phyloP scores from a whole-genome alignment of 2,113 vertebrate species.

The Heliornis fulica region DNA sequence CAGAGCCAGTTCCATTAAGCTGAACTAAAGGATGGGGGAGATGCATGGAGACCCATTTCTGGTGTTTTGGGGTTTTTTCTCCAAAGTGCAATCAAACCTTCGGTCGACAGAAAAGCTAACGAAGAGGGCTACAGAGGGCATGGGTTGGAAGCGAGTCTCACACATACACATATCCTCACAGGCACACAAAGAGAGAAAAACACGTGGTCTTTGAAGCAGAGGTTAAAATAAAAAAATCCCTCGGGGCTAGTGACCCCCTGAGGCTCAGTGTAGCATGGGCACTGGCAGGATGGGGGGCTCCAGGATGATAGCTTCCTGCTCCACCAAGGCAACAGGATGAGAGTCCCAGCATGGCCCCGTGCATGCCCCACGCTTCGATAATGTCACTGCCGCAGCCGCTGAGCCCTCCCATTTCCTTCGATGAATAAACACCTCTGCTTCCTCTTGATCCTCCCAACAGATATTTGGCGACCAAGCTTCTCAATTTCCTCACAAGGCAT shows the following conservation, averaged over 20 bases:
- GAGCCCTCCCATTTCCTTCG: slow-evolving; percentile 55
- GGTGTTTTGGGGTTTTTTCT: not conserved
- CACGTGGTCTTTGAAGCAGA: not conserved
- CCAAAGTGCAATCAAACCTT: not conserved
- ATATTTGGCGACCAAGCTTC: slow-evolving; percentile 29
- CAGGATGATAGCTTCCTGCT: slow-evolving; percentile 14
- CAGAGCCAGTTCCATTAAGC: not conserved
- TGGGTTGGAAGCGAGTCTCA: not conserved
- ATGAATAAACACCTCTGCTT: slow-evolving; percentile 59
- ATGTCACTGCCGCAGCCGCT: not conserved
- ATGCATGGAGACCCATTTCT: not conserved
- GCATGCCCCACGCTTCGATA: not conserved
- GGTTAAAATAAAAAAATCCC: not conserved
- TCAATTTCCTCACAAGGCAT: slow-evolving; percentile 31
- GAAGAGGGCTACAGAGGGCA: not conserved
- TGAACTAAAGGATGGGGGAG: not conserved
- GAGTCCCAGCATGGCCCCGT: not conserved
- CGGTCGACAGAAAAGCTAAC: not conserved
- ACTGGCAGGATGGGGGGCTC: not conserved
- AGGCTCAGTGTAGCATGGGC: not conserved
- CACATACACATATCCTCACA: not conserved
- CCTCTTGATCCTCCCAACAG: slow-evolving; percentile 58
- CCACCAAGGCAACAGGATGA: slow-evolving; percentile 52
- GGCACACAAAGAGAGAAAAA: not conserved
- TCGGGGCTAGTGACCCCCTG: not conserved